A percentile compares a stretch with the other conserved stretches of the same genome.
phyloP scores from a whole-genome alignment of 2,797 vertebrate species.

The Spea hammondii region DNA sequence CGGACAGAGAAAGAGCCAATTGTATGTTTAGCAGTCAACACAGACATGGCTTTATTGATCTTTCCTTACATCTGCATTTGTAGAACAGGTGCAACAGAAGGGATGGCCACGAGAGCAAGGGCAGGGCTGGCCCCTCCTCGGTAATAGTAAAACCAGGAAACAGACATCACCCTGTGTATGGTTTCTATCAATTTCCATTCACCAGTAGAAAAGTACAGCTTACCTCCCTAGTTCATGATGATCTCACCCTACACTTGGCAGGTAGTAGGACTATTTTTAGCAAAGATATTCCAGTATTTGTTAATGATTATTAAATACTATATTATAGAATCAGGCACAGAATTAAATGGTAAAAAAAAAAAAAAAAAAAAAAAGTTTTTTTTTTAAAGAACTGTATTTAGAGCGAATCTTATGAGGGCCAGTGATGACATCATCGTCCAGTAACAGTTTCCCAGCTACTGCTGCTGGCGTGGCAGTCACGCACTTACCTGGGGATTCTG shows the following conservation, averaged over 20 bases:
- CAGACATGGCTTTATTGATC: too few species aligned
- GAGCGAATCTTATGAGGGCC: too few species aligned
- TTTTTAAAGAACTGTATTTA: too few species aligned
- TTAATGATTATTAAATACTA: too few species aligned
- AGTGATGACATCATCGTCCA: background rate
- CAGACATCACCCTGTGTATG: background rate
- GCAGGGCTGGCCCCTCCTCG: background rate
- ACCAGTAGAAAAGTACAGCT: too few species aligned
- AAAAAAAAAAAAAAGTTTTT: too few species aligned
- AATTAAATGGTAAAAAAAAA: too few species aligned
- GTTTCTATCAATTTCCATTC: background rate
- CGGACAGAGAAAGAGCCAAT: too few species aligned
- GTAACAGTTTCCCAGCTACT: background rate
- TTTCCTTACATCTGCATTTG: too few species aligned
- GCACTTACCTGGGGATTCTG: constrained; percentile 33
- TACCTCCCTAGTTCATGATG: background rate
- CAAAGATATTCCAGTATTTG: too few species aligned
- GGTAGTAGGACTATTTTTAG: background rate
- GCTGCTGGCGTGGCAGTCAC: background rate
- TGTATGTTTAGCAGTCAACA: too few species aligned
- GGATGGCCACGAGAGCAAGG: background rate
- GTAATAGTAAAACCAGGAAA: constrained; percentile 1
- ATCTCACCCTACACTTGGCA: background rate
- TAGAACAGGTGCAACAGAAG: background rate
- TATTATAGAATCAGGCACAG: too few species aligned